phyloP scores from a whole-genome alignment of 1,140 invertebrate species.

The Trachymyrmex cornetzi region DNA sequence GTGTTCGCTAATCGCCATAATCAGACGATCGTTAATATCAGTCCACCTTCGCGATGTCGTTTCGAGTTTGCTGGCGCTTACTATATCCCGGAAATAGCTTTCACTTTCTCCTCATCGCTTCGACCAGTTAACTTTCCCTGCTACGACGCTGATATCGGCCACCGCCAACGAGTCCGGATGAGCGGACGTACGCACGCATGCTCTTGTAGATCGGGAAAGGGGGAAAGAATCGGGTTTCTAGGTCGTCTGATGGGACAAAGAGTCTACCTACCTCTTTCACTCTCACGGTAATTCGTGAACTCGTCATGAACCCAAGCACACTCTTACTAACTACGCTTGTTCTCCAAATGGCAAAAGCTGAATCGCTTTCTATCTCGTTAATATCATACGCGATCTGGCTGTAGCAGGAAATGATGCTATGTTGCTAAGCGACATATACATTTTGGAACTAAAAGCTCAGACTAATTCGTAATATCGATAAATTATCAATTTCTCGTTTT shows the following conservation, averaged over 20 bases:
- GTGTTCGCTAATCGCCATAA: slow-evolving; percentile 48
- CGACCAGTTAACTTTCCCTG: slow-evolving; percentile 77
- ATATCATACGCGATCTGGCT: background rate
- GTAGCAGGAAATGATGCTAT: background rate
- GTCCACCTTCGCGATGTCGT: slow-evolving; percentile 74
- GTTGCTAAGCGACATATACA: background rate
- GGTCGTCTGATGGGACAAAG: slow-evolving; percentile 78
- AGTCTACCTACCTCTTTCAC: slow-evolving; percentile 48
- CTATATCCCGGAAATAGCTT: slow-evolving; percentile 84
- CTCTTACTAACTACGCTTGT: background rate
- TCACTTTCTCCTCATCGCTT: slow-evolving; percentile 83
- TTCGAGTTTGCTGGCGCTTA: slow-evolving; percentile 60
- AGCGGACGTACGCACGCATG: slow-evolving; percentile 48
- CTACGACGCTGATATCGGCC: slow-evolving; percentile 66
- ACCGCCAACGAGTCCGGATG: slow-evolving; percentile 17
- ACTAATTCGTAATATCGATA: background rate
- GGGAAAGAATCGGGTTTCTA: slow-evolving; percentile 78
- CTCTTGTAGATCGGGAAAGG: slow-evolving; percentile 44
- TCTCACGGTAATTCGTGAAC: slow-evolving; percentile 61
- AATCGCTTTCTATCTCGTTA: slow-evolving; percentile 47
- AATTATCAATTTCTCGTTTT: background rate
- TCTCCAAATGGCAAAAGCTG: background rate
- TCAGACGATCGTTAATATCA: slow-evolving; percentile 76
- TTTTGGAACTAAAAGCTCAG: background rate
- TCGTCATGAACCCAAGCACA: background rate